Evolutionary conservation across 2,797 vertebrate species (phyloP).

Genomic region (Ambastaia sidthimunki): DNA sequence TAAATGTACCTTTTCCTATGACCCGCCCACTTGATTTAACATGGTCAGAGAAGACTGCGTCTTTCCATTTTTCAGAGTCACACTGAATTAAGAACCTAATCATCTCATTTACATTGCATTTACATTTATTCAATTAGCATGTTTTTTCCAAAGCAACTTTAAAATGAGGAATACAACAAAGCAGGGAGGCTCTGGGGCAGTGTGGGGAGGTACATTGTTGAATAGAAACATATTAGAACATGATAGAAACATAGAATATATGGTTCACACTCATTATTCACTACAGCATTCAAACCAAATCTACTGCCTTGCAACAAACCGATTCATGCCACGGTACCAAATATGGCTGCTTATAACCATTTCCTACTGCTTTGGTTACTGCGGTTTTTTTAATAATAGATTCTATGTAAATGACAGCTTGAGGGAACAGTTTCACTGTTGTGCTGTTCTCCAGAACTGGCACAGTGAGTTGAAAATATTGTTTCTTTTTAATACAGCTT

Average conservation of each 20-base stretch:
- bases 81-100: background rate
- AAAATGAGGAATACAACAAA: background rate
- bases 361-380: background rate
- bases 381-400: background rate
- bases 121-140: background rate
- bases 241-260: no score
- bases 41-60: background rate
- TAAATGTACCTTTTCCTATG: background rate
- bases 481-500: conserved; percentile 28
- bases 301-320: background rate
- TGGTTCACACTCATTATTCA: background rate
- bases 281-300: background rate
- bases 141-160: background rate
- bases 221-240: background rate
- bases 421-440: conserved; percentile 8
- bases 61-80: background rate
- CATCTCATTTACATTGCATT: background rate
- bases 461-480: conserved; percentile 29
- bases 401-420: conserved; percentile 13
- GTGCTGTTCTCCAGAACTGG: background rate
- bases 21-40: background rate
- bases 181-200: background rate
- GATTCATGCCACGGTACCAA: background rate
- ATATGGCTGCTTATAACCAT: background rate
- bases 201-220: background rate